A percentile compares a stretch with the other conserved stretches of the same genome.
phyloP scores from a whole-genome alignment of 2,113 vertebrate genomes.

The Dipodomys merriami region DNA sequence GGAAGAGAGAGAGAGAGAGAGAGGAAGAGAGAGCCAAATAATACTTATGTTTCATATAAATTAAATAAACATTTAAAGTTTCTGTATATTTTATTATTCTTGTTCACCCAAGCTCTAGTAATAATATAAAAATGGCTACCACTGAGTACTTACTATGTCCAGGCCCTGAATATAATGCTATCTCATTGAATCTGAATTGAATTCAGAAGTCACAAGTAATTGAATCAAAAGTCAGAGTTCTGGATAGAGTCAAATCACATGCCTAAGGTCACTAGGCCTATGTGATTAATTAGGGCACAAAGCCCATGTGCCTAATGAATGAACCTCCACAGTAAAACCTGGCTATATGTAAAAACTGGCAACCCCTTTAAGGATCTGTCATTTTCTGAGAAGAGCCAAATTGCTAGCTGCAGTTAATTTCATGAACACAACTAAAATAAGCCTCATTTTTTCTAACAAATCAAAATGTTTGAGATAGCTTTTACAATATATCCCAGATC shows the following conservation, averaged over 20 bases:
- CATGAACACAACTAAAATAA: conserved; percentile 25
- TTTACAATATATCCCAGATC: background rate
- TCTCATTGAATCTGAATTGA: background rate
- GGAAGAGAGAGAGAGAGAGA: too few relatives aligned
- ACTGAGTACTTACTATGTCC: background rate
- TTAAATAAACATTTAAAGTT: background rate
- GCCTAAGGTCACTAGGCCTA: background rate
- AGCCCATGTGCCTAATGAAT: background rate
- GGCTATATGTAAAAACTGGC: background rate
- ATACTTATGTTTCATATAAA: conserved; percentile 11
- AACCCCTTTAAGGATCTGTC: background rate
- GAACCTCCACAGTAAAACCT: background rate
- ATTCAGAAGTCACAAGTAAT: background rate
- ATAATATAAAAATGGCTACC: background rate
- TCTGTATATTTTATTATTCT: conserved; percentile 20
- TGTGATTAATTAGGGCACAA: background rate
- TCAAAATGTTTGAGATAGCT: conserved; percentile 30
- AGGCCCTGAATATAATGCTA: background rate
- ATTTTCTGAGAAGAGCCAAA: background rate
- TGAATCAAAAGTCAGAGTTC: background rate
- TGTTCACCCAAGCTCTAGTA: background rate
- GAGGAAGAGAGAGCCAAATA: conserved; percentile 16
- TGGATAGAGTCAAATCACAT: background rate
- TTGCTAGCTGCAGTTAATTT: background rate
- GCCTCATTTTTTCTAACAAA: conserved; percentile 11